phyloP scores from a whole-genome alignment of 1,140 invertebrate genomes.

The Megalopta genalis region DNA sequence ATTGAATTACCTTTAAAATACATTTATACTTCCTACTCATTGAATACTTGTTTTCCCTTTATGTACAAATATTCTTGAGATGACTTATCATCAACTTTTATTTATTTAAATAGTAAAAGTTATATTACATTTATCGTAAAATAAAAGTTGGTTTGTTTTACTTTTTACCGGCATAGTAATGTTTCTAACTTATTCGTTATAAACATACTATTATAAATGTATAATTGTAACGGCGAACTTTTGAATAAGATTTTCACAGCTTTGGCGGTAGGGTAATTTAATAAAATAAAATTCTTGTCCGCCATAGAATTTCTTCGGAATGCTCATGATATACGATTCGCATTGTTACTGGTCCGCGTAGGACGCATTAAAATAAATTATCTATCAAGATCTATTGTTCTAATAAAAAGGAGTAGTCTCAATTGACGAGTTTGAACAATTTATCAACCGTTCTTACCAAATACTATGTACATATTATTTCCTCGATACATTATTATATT shows the following conservation, averaged over 20 bases:
- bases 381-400: background rate
- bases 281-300: background rate
- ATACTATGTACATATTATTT: background rate
- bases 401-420: background rate
- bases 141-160: no score
- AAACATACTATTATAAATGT: background rate
- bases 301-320: background rate
- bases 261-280: background rate
- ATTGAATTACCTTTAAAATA: no score
- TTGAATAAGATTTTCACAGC: background rate
- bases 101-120: no score
- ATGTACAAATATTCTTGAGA: no score
- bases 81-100: no score
- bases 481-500: slow-evolving; percentile 16
- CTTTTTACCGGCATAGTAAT: background rate
- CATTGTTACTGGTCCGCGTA: no score
- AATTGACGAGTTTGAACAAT: slow-evolving; percentile 19
- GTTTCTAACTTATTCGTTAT: background rate
- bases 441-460: background rate
- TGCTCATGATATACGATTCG: no score
- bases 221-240: background rate
- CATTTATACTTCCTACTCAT: no score
- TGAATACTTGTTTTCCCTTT: no score
- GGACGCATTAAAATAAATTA: slow-evolving; percentile 27
- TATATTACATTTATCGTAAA: no score